phyloP scores from a whole-genome alignment of 2,113 vertebrate genomes.

The Orthonyx spaldingii region DNA sequence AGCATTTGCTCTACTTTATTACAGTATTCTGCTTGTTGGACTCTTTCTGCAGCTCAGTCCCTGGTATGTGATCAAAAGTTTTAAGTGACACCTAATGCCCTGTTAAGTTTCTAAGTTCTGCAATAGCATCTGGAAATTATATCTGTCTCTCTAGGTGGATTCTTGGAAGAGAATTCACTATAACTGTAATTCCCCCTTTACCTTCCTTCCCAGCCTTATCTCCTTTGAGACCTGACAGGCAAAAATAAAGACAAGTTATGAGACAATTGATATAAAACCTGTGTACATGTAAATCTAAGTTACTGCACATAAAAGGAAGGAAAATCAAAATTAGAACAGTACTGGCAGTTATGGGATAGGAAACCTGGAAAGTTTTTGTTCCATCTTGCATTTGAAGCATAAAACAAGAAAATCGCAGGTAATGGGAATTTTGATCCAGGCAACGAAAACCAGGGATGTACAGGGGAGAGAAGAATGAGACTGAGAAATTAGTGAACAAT shows the following conservation, averaged over 20 bases:
- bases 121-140: constrained; percentile 9
- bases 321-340: not conserved
- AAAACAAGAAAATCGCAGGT: not conserved
- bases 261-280: not conserved
- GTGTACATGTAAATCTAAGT: not conserved
- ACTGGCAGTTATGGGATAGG: not conserved
- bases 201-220: not conserved
- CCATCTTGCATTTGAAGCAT: not conserved
- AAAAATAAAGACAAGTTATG: constrained; percentile 24
- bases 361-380: not conserved
- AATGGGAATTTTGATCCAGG: not conserved
- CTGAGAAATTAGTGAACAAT: not conserved
- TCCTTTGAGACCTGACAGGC: not conserved
- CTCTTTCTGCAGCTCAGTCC: not conserved
- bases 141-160: constrained; percentile 21
- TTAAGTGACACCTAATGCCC: constrained; percentile 21
- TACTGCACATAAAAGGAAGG: not conserved
- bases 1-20: not conserved
- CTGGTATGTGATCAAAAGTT: not conserved
- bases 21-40: not conserved
- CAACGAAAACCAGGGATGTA: not conserved
- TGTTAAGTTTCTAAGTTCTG: constrained; percentile 29
- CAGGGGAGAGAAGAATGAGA: not conserved
- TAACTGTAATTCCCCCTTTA: not conserved
- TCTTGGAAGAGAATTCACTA: not conserved